phyloP scores from a whole-genome alignment of 2,113 vertebrate species.

The Siniperca knerii region DNA sequence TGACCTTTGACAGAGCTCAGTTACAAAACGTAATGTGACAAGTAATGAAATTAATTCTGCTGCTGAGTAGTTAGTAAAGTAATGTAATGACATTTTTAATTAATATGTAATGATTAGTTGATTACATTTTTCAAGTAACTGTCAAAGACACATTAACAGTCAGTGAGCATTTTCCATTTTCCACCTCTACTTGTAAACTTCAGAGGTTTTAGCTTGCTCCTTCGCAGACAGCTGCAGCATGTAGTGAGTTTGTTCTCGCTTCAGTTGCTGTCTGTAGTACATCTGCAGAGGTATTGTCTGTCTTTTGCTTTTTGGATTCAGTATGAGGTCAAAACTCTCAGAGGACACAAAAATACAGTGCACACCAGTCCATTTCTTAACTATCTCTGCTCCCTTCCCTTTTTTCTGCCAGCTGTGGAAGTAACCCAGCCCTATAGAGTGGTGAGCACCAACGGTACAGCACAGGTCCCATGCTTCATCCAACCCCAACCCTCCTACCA shows the following conservation, averaged over 20 bases:
- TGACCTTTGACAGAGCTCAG: neutral
- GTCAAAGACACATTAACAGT: neutral
- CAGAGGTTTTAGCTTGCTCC: no score
- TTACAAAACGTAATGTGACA: neutral
- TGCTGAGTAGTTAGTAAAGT: neutral
- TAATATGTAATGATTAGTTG: neutral
- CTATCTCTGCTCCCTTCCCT: neutral
- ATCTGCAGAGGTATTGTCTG: neutral
- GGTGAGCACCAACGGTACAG: constrained; percentile 50
- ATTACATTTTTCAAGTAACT: neutral
- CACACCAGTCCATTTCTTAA: neutral
- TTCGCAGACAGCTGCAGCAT: neutral
- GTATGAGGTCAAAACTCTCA: neutral
- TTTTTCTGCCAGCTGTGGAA: constrained; percentile 49
- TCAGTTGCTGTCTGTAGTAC: no score
- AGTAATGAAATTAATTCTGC: neutral
- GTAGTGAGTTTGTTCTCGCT: neutral
- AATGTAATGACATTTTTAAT: neutral
- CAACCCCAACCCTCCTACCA: neutral
- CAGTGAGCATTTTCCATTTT: neutral
- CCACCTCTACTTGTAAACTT: neutral
- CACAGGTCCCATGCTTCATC: constrained; percentile 63
- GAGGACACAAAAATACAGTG: neutral
- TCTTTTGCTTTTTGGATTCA: neutral
- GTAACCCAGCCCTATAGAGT: constrained; percentile 76